Evolutionary conservation across 1,140 invertebrate genomes (phyloP), one percentile per base, ranked within the genome.

Genomic region (Yoshiicerus persimilis): DNA sequence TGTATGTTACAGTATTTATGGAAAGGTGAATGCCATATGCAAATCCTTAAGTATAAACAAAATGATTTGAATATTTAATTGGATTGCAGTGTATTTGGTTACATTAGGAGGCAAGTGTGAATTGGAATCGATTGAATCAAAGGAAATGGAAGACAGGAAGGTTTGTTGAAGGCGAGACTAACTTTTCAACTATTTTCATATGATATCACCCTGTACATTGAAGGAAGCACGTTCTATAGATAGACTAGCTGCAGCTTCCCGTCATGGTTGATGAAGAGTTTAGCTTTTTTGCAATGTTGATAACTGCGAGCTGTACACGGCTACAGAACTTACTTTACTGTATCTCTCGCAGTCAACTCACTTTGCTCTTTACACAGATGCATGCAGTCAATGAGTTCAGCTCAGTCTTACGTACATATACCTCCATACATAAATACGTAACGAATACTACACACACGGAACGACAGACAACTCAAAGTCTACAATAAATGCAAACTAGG

Each of bases 231-330:
- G 66, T 80, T 80, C 75, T 80, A 80, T 80, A 80, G 75, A 80
- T 80, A 80, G 75, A 80, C 75, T 13, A 80, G 75, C 75, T 80
- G 75, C 75, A 80, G 75, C 75, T 80, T 80, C 75, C 75, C 75
- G 75, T 80, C 75, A 80, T 80, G 75, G 75, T 80, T 80, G 75
- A 80, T 80, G 75, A 80, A 80, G 75, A 80, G 75, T 80, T 80
- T 80, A 80, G 75, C 30, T 80, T 80, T 80, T 80, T 80, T 80
- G 75, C 75, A 80, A 80, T 80, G 75, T 80, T 80, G 75, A 80
- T 80, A 80, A 80, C 75, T 80, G 30, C 32, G 75, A 80, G 30
- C 75, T 34, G 32, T 80, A 80, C 75, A 80, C 66, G 66, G 25
- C 25, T 70, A 32, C 66, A 70, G 25, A 16, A 41, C 62, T 23